These are phyloP conservation scores for Caenorhabditis briggsae DNA, from an alignment of 1,140 invertebrate species.

Conservation along the genomic window DNA sequence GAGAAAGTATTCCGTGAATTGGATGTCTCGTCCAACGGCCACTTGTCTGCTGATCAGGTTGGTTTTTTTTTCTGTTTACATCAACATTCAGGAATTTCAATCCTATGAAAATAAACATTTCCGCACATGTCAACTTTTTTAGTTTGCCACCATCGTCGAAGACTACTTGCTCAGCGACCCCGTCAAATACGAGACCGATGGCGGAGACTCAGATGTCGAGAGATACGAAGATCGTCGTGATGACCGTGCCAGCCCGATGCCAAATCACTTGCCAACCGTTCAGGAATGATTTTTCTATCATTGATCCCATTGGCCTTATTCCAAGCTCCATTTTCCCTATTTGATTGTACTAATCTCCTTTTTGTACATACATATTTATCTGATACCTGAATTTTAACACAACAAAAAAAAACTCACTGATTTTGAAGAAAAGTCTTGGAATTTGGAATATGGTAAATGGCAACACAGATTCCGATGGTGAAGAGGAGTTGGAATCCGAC, in stretches of 20 bases:
- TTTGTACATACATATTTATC: conserved; percentile 40
- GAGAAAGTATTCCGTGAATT: conserved; percentile 76
- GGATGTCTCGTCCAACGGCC: conserved; percentile 75
- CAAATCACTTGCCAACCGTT: conserved; percentile 26
- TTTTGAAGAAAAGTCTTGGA: conserved; percentile 72
- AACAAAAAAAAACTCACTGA: conserved; percentile 70
- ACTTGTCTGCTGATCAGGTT: conserved; percentile 67
- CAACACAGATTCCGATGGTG: conserved; percentile 71
- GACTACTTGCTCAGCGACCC: conserved; percentile 73
- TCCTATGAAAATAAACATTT: conserved; percentile 39
- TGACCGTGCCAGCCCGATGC: conserved; percentile 25
- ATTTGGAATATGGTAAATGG: conserved; percentile 72
- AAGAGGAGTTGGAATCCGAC: conserved; percentile 73
- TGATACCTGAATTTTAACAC: too few relatives aligned
- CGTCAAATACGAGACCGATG: neutral
- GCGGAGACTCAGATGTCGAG: conserved; percentile 29
- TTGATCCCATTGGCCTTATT: neutral
- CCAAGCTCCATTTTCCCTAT: neutral
- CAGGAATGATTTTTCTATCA: neutral
- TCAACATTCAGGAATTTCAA: too few relatives aligned
- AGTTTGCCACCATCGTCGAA: conserved; percentile 77
- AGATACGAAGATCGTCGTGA: conserved; percentile 8
- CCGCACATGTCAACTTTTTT: neutral
- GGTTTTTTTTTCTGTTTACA: neutral
- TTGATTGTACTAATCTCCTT: neutral